Evolutionary conservation across 2,797 vertebrate genomes (phyloP).

Genomic region (Gadopsis bispinosus): DNA sequence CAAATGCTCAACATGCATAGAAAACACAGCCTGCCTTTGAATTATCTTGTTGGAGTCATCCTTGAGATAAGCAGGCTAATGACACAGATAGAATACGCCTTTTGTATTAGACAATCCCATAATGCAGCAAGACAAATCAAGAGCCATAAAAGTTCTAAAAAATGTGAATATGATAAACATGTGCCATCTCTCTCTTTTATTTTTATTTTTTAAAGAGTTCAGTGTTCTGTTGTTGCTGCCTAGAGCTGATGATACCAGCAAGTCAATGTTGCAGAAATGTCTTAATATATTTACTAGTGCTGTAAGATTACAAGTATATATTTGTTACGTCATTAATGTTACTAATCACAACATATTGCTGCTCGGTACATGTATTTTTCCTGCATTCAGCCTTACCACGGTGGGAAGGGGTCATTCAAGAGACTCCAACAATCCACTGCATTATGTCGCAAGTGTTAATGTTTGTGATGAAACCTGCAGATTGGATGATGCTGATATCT

Average conservation of each 20-base stretch:
- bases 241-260: slow-evolving; percentile 70
- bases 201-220: slow-evolving; percentile 29
- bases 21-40: slow-evolving; percentile 31
- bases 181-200: slow-evolving; percentile 60
- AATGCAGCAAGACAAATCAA: slow-evolving; percentile 38
- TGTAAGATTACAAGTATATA: slow-evolving; percentile 69
- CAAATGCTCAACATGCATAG: slow-evolving; percentile 20
- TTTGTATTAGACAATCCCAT: slow-evolving; percentile 54
- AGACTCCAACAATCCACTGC: slow-evolving; percentile 22
- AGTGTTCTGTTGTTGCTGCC: slow-evolving; percentile 65
- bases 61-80: slow-evolving; percentile 15
- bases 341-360: slow-evolving; percentile 68
- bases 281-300: slow-evolving; percentile 82
- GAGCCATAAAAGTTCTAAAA: slow-evolving; percentile 42
- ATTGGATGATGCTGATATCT: slow-evolving; percentile 19
- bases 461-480: slow-evolving; percentile 29
- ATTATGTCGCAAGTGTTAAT: slow-evolving; percentile 25
- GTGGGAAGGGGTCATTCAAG: slow-evolving; percentile 14
- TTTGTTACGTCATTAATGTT: slow-evolving; percentile 65
- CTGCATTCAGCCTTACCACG: slow-evolving; percentile 54
- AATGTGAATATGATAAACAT: slow-evolving; percentile 70
- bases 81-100: slow-evolving; percentile 8
- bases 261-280: slow-evolving; percentile 76
- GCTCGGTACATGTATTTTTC: slow-evolving; percentile 65
- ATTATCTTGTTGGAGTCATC: slow-evolving; percentile 27